Percentiles rank a stretch among this genome's conserved stretches.
Evolutionary conservation across 1,140 invertebrate genomes (phyloP).

Genomic region (Eumaeus atala): DNA sequence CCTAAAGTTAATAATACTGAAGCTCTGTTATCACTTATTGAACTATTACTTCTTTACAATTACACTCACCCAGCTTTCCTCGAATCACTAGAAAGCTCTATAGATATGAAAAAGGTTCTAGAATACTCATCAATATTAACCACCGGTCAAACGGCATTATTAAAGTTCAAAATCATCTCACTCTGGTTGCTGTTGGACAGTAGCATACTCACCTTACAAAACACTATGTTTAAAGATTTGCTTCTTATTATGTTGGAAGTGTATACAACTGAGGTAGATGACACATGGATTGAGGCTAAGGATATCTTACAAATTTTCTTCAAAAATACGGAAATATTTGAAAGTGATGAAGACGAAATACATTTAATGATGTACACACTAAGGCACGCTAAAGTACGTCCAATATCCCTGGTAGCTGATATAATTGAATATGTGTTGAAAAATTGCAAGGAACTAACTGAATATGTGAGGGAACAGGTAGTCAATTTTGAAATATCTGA

Average conservation of each 20-base stretch:
- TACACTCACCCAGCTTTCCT: slow-evolving; percentile 73
- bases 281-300: slow-evolving; percentile 59
- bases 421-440: slow-evolving; percentile 52
- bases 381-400: slow-evolving; percentile 40
- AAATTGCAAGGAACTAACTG: slow-evolving; percentile 42
- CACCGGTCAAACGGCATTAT: slow-evolving; percentile 52
- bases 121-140: slow-evolving; percentile 49
- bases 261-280: slow-evolving; percentile 67
- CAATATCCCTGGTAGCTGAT: slow-evolving; percentile 48
- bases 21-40: slow-evolving; percentile 69
- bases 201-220: slow-evolving; percentile 73
- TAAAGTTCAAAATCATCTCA: slow-evolving; percentile 80
- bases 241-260: slow-evolving; percentile 76
- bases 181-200: slow-evolving; percentile 77
- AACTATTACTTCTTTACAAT: slow-evolving; percentile 75
- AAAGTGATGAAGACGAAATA: slow-evolving; percentile 77
- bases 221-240: slow-evolving; percentile 75
- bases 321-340: slow-evolving; percentile 77
- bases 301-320: slow-evolving; percentile 74
- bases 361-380: slow-evolving; percentile 79
- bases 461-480: slow-evolving; percentile 46
- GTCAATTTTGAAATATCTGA: slow-evolving; percentile 48
- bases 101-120: slow-evolving; percentile 69
- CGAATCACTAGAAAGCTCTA: slow-evolving; percentile 59
- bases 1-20: slow-evolving; percentile 46